Percentiles rank a stretch among this genome's conserved stretches.
These are phyloP conservation scores for Corynorhinus townsendii DNA, from an alignment of 2,113 vertebrate species.

Conservation along the genomic window DNA sequence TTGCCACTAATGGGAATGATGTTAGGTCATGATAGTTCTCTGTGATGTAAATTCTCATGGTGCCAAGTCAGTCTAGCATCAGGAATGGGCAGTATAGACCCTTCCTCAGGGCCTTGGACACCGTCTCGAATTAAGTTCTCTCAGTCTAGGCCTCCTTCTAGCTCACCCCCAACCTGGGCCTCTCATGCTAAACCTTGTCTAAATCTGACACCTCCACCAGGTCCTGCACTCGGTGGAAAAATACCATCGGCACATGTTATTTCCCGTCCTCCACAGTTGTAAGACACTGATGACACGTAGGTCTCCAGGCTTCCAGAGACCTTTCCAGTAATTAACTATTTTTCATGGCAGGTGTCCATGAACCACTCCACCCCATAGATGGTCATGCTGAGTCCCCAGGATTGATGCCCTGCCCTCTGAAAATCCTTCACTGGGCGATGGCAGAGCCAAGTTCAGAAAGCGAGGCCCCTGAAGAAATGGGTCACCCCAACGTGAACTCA, in stretches of 20 bases:
- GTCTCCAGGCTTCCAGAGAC: neutral
- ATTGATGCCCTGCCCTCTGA: constrained; percentile 1
- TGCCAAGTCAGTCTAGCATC: neutral
- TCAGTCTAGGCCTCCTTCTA: neutral
- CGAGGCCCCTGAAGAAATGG: neutral
- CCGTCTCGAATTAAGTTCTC: neutral
- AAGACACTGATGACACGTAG: neutral
- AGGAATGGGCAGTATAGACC: neutral
- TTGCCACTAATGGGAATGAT: neutral
- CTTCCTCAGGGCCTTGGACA: neutral
- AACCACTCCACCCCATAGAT: constrained; percentile 1
- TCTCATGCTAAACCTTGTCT: neutral
- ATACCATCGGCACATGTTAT: neutral
- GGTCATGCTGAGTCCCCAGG: neutral
- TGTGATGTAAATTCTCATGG: neutral
- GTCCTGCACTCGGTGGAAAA: neutral
- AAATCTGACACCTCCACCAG: neutral
- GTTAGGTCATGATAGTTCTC: neutral
- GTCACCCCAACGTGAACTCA: neutral
- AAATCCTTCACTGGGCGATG: constrained; percentile 12
- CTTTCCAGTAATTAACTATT: neutral
- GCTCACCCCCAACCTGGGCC: neutral
- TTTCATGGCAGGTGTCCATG: neutral
- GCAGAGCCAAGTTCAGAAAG: neutral
- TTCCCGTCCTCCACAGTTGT: neutral